Percentiles rank a stretch among this genome's conserved stretches.
phyloP scores from a whole-genome alignment of 2,888 invertebrate genomes.

The Cinara cedri region DNA sequence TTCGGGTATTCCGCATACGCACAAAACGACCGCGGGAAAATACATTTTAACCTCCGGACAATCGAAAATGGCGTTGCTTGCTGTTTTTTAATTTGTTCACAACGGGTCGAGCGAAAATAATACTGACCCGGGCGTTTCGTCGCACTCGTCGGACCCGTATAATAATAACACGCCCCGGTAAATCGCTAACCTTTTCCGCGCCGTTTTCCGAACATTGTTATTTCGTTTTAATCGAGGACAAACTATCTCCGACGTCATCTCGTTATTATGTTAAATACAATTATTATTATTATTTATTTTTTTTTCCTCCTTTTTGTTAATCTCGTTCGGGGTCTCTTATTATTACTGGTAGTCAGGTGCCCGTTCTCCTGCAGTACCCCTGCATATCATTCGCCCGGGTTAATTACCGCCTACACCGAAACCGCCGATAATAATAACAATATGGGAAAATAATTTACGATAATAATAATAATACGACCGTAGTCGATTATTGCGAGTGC shows the following conservation, averaged over 20 bases:
- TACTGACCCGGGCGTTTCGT: background rate
- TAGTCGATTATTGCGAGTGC: background rate
- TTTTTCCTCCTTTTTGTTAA: background rate
- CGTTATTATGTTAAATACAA: too few relatives aligned
- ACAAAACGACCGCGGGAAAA: too few relatives aligned
- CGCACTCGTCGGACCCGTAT: background rate
- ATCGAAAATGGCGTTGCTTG: too few relatives aligned
- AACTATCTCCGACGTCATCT: constrained; percentile 18
- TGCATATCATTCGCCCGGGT: background rate
- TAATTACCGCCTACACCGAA: background rate
- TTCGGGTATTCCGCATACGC: too few relatives aligned
- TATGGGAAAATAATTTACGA: background rate
- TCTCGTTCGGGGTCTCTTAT: background rate
- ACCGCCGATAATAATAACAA: background rate
- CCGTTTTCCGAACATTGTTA: constrained; percentile 25
- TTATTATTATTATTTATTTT: background rate
- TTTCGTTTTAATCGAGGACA: constrained; percentile 30
- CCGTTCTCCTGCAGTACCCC: too few relatives aligned
- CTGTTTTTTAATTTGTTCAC: too few relatives aligned
- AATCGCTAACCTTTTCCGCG: constrained; percentile 24
- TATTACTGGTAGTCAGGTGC: too few relatives aligned
- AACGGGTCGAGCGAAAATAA: background rate
- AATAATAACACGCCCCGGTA: constrained; percentile 3
- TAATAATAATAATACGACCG: background rate
- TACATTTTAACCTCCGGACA: too few relatives aligned